phyloP scores from a whole-genome alignment of 2,888 invertebrate genomes.

The Alviniconcha strummeri region DNA sequence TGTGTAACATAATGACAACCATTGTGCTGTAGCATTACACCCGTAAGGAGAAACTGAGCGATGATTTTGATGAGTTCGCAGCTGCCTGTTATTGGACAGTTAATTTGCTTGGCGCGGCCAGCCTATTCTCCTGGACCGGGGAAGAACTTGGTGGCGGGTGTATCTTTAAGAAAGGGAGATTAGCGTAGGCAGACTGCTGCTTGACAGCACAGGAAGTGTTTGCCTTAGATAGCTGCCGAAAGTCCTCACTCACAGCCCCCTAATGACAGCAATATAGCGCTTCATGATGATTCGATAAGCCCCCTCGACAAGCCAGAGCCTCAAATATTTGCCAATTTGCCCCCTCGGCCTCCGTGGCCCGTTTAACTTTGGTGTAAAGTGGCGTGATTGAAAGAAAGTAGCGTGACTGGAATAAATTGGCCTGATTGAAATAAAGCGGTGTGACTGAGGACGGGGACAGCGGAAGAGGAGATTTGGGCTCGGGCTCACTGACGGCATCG shows the following conservation, averaged over 20 bases:
- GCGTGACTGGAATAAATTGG: background rate
- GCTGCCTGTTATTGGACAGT: no score
- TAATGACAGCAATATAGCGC: constrained; percentile 35
- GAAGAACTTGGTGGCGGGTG: no score
- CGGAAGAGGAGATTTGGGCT: no score
- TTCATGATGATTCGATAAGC: constrained; percentile 34
- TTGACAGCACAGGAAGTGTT: constrained; percentile 4
- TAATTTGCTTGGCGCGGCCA: no score
- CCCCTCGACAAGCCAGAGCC: background rate
- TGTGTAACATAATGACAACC: background rate
- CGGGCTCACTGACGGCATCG: no score
- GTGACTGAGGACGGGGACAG: no score
- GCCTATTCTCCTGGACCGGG: no score
- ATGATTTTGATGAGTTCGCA: no score
- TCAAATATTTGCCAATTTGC: constrained; percentile 32
- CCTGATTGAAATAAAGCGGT: no score
- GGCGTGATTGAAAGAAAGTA: constrained; percentile 25
- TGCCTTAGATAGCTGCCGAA: constrained; percentile 18
- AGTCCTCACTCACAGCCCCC: background rate
- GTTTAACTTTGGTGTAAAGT: constrained; percentile 25
- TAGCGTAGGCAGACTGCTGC: background rate
- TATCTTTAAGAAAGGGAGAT: no score
- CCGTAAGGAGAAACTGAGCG: no score
- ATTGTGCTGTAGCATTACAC: no score
- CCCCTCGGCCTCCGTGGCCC: background rate